phyloP scores from a whole-genome alignment of 2,888 invertebrate genomes.

The Geophilus truncorum region DNA sequence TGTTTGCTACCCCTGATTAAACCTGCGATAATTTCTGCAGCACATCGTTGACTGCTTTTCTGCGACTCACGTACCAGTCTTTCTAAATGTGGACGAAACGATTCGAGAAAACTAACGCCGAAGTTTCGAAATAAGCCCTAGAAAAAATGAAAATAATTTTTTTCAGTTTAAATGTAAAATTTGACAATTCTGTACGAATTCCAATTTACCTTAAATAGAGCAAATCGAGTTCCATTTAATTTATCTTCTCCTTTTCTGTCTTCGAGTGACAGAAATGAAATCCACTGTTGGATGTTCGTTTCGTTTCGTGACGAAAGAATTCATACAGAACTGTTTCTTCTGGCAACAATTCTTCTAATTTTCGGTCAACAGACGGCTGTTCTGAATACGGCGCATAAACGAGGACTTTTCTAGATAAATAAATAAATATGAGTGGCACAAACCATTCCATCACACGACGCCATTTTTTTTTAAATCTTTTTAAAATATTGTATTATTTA shows the following conservation, averaged over 20 bases:
- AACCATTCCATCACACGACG: no score
- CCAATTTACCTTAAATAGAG: slow-evolving; percentile 67
- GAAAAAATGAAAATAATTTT: no score
- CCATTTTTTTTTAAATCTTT: no score
- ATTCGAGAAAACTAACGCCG: slow-evolving; percentile 64
- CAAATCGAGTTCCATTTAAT: slow-evolving; percentile 63
- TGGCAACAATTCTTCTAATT: slow-evolving; percentile 56
- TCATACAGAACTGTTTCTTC: slow-evolving; percentile 62
- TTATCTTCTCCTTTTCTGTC: slow-evolving; percentile 81
- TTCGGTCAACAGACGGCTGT: slow-evolving; percentile 59
- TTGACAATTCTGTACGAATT: no score
- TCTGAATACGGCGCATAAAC: slow-evolving; percentile 63
- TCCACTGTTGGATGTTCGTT: slow-evolving; percentile 65
- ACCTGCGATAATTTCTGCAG: slow-evolving; percentile 73
- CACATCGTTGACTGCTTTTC: slow-evolving; percentile 75
- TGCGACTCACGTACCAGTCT: no score
- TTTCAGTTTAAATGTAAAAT: no score
- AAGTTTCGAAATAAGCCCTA: slow-evolving; percentile 70
- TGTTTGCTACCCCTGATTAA: slow-evolving; percentile 74
- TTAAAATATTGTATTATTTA: no score
- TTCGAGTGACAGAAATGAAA: slow-evolving; percentile 70
- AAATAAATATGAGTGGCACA: no score
- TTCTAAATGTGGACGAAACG: no score
- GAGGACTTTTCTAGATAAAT: no score
- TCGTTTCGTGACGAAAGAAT: slow-evolving; percentile 62